These are phyloP conservation scores for Eledona agricola DNA, from an alignment of 2,888 invertebrate genomes.

Conservation along the genomic window DNA sequence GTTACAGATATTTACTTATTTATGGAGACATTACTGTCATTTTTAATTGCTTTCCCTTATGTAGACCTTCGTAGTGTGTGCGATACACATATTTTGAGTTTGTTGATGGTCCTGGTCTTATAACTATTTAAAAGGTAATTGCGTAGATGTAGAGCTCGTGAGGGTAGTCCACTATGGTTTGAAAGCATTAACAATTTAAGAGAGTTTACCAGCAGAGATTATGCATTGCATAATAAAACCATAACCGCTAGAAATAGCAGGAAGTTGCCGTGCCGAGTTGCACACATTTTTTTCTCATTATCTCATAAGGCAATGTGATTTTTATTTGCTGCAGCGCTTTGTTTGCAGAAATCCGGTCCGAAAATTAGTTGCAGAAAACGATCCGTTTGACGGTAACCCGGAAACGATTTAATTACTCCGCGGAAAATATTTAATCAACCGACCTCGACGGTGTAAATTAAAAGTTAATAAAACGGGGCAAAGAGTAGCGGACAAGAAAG, in stretches of 20 bases:
- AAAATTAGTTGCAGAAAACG: conserved; percentile 23
- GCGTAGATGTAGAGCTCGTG: conserved; percentile 17
- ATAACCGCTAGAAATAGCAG: conserved; percentile 25
- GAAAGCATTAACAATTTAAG: conserved; percentile 41
- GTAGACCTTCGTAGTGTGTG: no score
- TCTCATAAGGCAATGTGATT: no score
- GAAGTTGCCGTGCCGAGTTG: no score
- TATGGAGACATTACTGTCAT: no score
- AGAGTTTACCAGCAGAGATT: conserved; percentile 41
- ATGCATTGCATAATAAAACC: conserved; percentile 45
- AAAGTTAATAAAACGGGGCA: conserved; percentile 30
- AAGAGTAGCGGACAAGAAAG: conserved; percentile 7
- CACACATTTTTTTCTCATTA: no score
- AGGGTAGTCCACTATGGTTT: conserved; percentile 32
- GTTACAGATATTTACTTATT: no score
- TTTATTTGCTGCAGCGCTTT: conserved; percentile 6
- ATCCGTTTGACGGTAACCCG: conserved; percentile 27
- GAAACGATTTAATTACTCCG: conserved; percentile 37
- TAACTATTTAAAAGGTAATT: conserved; percentile 27
- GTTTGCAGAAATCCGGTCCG: conserved; percentile 9
- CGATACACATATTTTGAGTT: no score
- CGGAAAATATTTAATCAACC: conserved; percentile 35
- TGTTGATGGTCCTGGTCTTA: conserved; percentile 4
- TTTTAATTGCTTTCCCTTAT: no score
- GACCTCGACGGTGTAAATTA: conserved; percentile 28